Evolutionary conservation across 2,888 invertebrate genomes (phyloP), one percentile per base, ranked within the genome.

Genomic region (Malthinus seriepunctatus): DNA sequence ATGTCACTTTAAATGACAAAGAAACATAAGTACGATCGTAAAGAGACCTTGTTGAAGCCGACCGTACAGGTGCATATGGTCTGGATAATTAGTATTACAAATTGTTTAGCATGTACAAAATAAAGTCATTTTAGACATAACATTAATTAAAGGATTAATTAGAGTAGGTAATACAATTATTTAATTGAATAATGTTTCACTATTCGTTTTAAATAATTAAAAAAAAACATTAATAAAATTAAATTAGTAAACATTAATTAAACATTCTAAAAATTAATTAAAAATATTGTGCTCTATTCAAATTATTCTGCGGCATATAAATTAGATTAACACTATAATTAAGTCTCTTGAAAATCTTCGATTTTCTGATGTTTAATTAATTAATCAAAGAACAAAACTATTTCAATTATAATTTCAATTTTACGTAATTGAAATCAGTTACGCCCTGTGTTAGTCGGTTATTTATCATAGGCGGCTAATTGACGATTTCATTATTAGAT

Each of bases 401-500:
- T 71, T 71, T 68, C 71, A 70, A 72, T 71, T 71, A 72, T 70
- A 71, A 68, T 73, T 71, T 72, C 71, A 70, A 73, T 73, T 73
- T 72, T 69, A 69, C 68, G 62, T 73, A 71, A 72, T 73, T 72
- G 70, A 68, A 71, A 72, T 71, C 70, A 67, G 68, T 62, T 60
- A 67, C 66, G 60, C 58, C 48, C 56, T 49, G 58, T 60, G 57
- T 59, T 61, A 56, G 60, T 48, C 52, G 55, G 68, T 68, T 69
- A 68, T 71, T 70, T 69, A 69, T 70, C 69, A 67, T 63, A 64
- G 61, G 58, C 63, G 66, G 65, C 69, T 72, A 72, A 73, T 71
- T 70, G 72, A 69, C 71, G 71, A 72, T 71, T 72, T 71, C 71
- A 71, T 73, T 71, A 74, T 73, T 71, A 71, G 70, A 74, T 74